A percentile compares a stretch with the other conserved stretches of the same genome.
Evolutionary conservation across 2,888 invertebrate genomes (phyloP).

Genomic region (Agrochola circellaris): DNA sequence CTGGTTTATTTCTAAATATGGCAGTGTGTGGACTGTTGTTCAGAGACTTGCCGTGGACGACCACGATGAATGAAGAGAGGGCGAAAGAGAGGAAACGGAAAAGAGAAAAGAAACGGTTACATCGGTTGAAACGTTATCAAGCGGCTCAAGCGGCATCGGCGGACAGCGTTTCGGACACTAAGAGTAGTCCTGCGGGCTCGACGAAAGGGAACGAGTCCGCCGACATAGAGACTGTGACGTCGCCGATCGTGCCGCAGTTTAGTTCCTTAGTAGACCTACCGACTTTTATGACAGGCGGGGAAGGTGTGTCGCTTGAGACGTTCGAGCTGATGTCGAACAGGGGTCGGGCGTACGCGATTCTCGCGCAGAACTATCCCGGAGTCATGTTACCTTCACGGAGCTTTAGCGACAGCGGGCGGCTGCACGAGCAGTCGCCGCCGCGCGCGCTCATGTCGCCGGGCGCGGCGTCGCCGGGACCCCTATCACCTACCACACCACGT

Average conservation of each 20-base stretch:
- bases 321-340: constrained; percentile 93
- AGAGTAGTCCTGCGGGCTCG: constrained; percentile 92
- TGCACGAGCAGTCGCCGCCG: constrained; percentile 85
- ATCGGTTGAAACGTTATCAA: constrained; percentile 83
- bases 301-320: constrained; percentile 94
- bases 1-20: constrained; percentile 95
- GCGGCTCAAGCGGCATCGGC: constrained; percentile 90
- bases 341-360: constrained; percentile 93
- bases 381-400: constrained; percentile 93
- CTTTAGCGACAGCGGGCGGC: constrained; percentile 92
- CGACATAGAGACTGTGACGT: constrained; percentile 82
- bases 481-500: constrained; percentile 67
- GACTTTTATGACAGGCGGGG: constrained; percentile 95
- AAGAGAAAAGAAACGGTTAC: constrained; percentile 89
- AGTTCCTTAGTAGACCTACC: constrained; percentile 96
- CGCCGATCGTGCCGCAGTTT: constrained; percentile 90
- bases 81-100: constrained; percentile 92
- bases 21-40: constrained; percentile 95
- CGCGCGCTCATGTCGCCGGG: constrained; percentile 79
- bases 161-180: constrained; percentile 93
- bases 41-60: constrained; percentile 92
- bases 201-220: constrained; percentile 81
- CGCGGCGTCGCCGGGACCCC: constrained; percentile 72
- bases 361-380: constrained; percentile 94
- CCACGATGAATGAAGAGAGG: constrained; percentile 91